These are phyloP conservation scores for Pocillopora grandis DNA, from an alignment of 92 coral and sea anemone genomes.

Conservation along the genomic window DNA sequence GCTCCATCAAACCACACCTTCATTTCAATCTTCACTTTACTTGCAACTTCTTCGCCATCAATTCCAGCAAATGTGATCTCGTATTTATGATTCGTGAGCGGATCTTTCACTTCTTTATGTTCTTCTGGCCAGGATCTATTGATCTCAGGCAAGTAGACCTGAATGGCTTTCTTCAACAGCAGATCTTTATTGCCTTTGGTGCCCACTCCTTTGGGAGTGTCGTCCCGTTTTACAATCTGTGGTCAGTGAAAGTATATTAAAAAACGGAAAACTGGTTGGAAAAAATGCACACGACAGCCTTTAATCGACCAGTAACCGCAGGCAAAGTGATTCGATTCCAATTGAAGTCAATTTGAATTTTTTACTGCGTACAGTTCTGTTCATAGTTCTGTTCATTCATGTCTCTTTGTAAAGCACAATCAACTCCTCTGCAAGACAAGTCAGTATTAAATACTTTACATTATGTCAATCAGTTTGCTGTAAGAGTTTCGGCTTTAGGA, in stretches of 20 bases:
- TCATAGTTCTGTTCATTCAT: too few species aligned
- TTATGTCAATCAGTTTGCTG: too few species aligned
- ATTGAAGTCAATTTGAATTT: too few species aligned
- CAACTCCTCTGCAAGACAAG: too few species aligned
- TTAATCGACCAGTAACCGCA: too few species aligned
- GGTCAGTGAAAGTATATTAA: too few species aligned
- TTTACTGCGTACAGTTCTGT: too few species aligned
- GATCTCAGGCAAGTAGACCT: constrained; percentile 66
- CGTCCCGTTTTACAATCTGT: constrained; percentile 70
- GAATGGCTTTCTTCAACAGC: constrained; percentile 69
- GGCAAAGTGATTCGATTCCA: too few species aligned
- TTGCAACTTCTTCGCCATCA: constrained; percentile 39
- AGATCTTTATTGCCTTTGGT: constrained; percentile 26
- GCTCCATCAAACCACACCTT: constrained; percentile 55
- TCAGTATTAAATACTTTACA: too few species aligned
- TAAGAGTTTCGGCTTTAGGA: too few species aligned
- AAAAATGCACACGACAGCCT: background rate
- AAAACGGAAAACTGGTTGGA: background rate
- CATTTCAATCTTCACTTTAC: constrained; percentile 45
- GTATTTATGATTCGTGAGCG: constrained; percentile 27
- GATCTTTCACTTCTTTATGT: constrained; percentile 44
- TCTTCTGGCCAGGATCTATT: constrained; percentile 34
- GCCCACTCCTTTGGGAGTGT: constrained; percentile 57
- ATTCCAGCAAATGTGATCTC: constrained; percentile 47
- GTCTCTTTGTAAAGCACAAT: too few species aligned